Base-by-base conservation (phyloP, 2,888 invertebrate genomes). In the Amphiduros pacificus region DNA sequence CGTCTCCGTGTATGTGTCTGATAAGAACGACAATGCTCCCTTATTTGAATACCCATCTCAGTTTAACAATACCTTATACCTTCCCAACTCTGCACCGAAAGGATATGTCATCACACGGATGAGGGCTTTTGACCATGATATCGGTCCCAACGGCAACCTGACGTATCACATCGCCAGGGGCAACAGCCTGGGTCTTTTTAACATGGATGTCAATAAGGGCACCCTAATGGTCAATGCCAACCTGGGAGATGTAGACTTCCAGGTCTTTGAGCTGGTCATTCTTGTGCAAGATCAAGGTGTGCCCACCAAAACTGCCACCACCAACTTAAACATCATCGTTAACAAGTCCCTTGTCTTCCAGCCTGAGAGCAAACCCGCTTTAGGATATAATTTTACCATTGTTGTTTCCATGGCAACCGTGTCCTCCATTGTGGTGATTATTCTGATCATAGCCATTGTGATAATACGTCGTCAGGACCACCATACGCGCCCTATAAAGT, bases 1-100 rank as follows among this genome's bases (percentile, higher is more conserved):
- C 20, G 66, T 61, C 36, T 64, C 70, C 5, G 55, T 70, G 1
- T 62, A 63, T 29, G 64, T 70, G 22, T 53, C 60, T 2, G 70
- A 70, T 52, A 52, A 58, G 14, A 70, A 70, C 44, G 70, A 70
- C 58, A 69, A 70, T 61, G 14, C 60, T 1, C 70, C 70, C 1
- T 26, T 56, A 4, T 64, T 70, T 41, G 52, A 49, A 40, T 69
- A 55, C 56, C 69, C 69, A 0, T 55, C 60, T 2, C 50, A 29
- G 1, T 31, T 27, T n/a, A 69, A 69, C 61, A 63, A 64, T 65
- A 63, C 69, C 20, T 54, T 62, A 2, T 36, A 59, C n/a, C 28
- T 59, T 20, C 52, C 59, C 24, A 57, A 26, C 48, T n/a, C 49
- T 53, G 22, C 58, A 53, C 61, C 59, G 28, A 29, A 62, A 17